Evolutionary conservation across 2,797 vertebrate genomes (phyloP), one percentile per base, ranked within the genome.

Genomic region (Aeoliscus strigatus): DNA sequence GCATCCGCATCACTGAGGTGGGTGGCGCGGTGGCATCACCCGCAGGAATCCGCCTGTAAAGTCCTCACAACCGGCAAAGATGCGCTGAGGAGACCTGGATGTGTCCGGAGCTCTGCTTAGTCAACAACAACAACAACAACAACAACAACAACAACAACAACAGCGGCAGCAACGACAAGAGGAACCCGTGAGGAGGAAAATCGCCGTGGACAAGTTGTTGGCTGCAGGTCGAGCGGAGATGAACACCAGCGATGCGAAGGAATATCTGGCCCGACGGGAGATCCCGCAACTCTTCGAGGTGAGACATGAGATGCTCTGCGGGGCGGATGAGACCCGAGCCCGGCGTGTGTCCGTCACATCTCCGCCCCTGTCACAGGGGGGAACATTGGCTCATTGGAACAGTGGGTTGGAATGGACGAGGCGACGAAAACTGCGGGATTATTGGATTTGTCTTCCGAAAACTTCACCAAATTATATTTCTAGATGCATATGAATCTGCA

Each of bases 221-320:
- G n/a, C n/a, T n/a, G n/a, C n/a, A n/a, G n/a, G n/a, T 60, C 34
- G 49, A 39, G 41, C 14, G 82, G 82, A 81, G 51, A 94, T 97
- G 94, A 95, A 90, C 82, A 87, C 88, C 86, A 89, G 75, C 83
- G 95, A 97, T 59, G 92, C 92, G 40, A 97, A 95, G 89, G 94
- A 98, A 70, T 98, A 98, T 56, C 91, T 97, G 73, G 85, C 92
- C 48, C 89, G 89, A 61, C 89, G 90, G 78, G 93, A 98, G 86
- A 96, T 98, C 68, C 94, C 94, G 48, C 95, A 94, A 86, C 93
- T 97, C 29, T 97, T 97, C 78, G 93, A 97, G 93, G 95, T 97
- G 87, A 87, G n/a, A n/a, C n/a, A n/a, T n/a, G n/a, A n/a, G n/a
- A n/a, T n/a, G n/a, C n/a, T n/a, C n/a, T n/a, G n/a, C n/a, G n/a